Conservation (phyloP, 2,797 vertebrate species). For the Hoplostethus mediterraneus region DNA sequence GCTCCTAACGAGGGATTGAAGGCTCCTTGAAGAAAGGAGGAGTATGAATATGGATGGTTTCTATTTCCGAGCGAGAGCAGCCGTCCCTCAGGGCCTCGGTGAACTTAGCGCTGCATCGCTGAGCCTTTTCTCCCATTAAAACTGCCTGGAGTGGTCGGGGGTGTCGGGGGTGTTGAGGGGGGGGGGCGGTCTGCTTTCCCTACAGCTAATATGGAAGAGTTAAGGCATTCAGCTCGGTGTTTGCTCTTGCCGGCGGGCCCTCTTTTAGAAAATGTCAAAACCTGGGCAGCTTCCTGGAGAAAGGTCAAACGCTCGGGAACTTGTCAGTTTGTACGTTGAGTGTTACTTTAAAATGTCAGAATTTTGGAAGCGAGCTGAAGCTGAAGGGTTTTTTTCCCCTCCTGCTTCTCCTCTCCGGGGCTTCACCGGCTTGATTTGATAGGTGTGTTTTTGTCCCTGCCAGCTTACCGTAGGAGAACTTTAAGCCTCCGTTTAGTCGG, state of each 20-base stretch:
- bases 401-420: neutral
- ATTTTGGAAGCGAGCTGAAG: slow-evolving; percentile 17
- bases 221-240: neutral
- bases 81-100: slow-evolving; percentile 34
- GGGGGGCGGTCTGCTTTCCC: neutral
- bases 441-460: slow-evolving; percentile 18
- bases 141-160: slow-evolving; percentile 15
- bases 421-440: slow-evolving; percentile 7
- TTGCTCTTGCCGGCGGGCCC: neutral
- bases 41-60: slow-evolving; percentile 72
- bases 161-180: neutral
- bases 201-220: slow-evolving; percentile 3
- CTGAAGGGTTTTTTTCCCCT: slow-evolving; percentile 10
- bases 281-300: slow-evolving; percentile 10
- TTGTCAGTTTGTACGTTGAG: slow-evolving; percentile 32
- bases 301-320: slow-evolving; percentile 59
- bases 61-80: slow-evolving; percentile 51
- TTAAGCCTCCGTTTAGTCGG: slow-evolving; percentile 20
- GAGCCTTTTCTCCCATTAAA: slow-evolving; percentile 25
- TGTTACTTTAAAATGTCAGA: slow-evolving; percentile 56
- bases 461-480: neutral
- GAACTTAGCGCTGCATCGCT: slow-evolving; percentile 34
- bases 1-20: slow-evolving; percentile 58
- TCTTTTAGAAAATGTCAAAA: slow-evolving; percentile 54
- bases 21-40: slow-evolving; percentile 34